Evolutionary conservation across 2,113 vertebrate species (phyloP), one percentile per base, ranked within the genome.

Genomic region (Capreolus pygargus): DNA sequence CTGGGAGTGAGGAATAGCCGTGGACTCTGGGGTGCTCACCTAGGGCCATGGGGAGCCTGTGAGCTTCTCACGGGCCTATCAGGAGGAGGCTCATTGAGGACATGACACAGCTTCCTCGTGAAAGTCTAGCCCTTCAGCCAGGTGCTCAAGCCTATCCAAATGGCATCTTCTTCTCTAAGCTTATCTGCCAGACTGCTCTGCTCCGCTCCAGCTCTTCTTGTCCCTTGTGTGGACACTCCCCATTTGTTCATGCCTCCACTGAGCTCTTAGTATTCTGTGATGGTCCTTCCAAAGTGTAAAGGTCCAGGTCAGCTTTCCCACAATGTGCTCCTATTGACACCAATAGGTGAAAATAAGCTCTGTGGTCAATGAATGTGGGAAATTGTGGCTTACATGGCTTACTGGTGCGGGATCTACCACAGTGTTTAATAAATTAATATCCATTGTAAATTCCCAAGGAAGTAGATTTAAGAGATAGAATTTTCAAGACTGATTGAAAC

Each of bases 201-300:
- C 54, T 74, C 23, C 39, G 10, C n/a, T 7, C 39, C 23, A 25
- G 57, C 33, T 57, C 47, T 17, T 52, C 9, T 64, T 52, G 67
- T 70, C 25, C 79, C n/a, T 33, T 58, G 21, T 4, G 55, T 28
- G 33, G 55, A 52, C 13, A 12, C 39, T 43, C 55, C 33, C 15
- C 0, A 0, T 58, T 58, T 1, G 1, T 55, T 74, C 6, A 6
- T 4, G 1, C 19, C n/a, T 30, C 45, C 30, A 6, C 58, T 47
- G n/a, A 14, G 23, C 33, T 30, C 6, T 39, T 23, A 3, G 36
- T 27, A 36, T 5, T 12, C 50, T 39, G 11, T 82, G 27, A 70
- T 13, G 52, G 28, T 43, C 57, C 50, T 81, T 36, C n/a, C 17
- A 2, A 33, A 45, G 23, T 60, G 7, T 21, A 45, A 54, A 79